A percentile compares a stretch with the other conserved stretches of the same genome.
Conservation (phyloP, 2,888 invertebrate genomes). For the Chaetogeoica ovagalla region DNA sequence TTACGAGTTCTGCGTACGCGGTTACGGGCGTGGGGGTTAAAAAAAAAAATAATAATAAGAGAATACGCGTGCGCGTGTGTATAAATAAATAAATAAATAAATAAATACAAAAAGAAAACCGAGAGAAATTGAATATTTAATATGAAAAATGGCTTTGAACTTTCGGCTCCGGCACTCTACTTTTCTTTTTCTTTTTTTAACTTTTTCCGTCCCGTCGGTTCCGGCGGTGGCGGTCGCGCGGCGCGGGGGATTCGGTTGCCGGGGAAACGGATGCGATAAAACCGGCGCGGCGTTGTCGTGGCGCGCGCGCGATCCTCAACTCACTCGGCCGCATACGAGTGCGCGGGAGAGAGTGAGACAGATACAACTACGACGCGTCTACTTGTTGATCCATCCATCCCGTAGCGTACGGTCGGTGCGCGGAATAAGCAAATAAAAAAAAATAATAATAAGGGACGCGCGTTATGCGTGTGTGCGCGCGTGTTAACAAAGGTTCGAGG, state of each 20-base stretch:
- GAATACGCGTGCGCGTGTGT: too few relatives aligned
- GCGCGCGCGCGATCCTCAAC: not conserved
- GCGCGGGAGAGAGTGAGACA: too few relatives aligned
- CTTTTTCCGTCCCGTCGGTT: not conserved
- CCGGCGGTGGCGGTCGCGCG: too few relatives aligned
- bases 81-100: not conserved
- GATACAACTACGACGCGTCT: not conserved
- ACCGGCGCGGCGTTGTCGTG: not conserved
- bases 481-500: too few relatives aligned
- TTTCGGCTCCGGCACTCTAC: slow-evolving; percentile 20
- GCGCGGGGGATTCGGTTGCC: slow-evolving; percentile 16
- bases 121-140: slow-evolving; percentile 42
- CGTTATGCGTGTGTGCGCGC: not conserved
- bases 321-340: not conserved
- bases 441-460: not conserved
- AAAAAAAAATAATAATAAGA: too few relatives aligned
- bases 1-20: too few relatives aligned
- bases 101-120: slow-evolving; percentile 13
- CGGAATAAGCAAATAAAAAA: too few relatives aligned
- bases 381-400: slow-evolving; percentile 14
- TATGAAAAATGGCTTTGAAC: slow-evolving; percentile 37
- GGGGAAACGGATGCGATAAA: slow-evolving; percentile 36
- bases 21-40: too few relatives aligned
- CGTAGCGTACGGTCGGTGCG: not conserved
- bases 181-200: too few relatives aligned